Percentiles rank a stretch among this genome's conserved stretches.
Evolutionary conservation across 2,113 vertebrate genomes (phyloP).

Genomic region (Grantiella picta): DNA sequence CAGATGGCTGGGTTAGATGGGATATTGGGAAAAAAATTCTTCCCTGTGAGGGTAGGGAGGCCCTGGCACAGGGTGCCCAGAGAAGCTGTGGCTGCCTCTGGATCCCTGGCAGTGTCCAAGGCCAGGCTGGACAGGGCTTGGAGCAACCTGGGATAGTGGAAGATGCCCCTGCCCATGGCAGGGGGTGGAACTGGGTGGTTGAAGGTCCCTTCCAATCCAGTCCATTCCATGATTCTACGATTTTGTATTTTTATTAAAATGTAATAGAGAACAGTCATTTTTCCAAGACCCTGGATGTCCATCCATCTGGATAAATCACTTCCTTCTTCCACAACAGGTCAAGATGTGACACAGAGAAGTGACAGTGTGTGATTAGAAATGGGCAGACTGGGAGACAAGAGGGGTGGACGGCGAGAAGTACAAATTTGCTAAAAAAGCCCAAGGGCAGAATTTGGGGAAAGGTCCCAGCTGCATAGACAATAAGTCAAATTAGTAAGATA

Average conservation of each 20-base stretch:
- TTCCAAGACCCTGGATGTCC: not conserved
- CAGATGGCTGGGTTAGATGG: not conserved
- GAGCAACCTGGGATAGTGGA: rapidly evolving
- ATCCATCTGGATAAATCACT: not conserved
- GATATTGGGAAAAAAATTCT: not conserved
- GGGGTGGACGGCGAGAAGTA: not conserved
- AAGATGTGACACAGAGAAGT: not conserved
- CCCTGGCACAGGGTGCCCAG: not conserved
- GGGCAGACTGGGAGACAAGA: not conserved
- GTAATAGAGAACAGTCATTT: not conserved
- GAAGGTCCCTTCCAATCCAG: not conserved
- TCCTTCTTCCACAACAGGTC: not conserved
- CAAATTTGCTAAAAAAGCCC: not conserved
- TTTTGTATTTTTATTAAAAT: not conserved
- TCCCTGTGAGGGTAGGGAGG: rapidly evolving
- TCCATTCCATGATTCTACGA: not conserved
- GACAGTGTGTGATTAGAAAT: not conserved
- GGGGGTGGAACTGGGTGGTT: rapidly evolving
- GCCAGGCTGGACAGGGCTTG: rapidly evolving
- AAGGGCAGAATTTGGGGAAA: not conserved
- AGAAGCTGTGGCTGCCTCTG: not conserved
- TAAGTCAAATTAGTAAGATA: not conserved
- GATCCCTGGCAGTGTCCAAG: not conserved
- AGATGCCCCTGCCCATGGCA: not conserved
- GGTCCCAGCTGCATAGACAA: rapidly evolving